Evolutionary conservation across 2,113 vertebrate genomes (phyloP).

Genomic region (Setophaga petechia): DNA sequence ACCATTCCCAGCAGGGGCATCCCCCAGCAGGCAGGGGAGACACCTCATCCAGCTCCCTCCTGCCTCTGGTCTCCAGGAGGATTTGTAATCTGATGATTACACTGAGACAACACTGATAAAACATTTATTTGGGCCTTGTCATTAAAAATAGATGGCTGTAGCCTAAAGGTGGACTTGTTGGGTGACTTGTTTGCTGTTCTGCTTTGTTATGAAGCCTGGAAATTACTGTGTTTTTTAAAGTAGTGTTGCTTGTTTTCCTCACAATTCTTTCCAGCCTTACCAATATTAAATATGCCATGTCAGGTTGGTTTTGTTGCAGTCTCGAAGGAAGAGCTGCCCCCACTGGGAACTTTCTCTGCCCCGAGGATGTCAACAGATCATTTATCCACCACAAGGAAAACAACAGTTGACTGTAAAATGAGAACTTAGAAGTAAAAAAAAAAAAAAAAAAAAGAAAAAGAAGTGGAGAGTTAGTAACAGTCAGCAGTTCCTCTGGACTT

Average conservation of each 20-base stretch:
- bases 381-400: not conserved
- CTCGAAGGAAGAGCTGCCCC: not conserved
- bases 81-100: not conserved
- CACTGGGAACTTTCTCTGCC: not conserved
- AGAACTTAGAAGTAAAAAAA: not conserved
- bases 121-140: not conserved
- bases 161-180: not conserved
- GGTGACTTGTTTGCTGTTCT: not conserved
- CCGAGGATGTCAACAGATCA: not conserved
- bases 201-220: not conserved
- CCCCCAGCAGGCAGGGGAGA: not conserved
- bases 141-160: constrained; percentile 19
- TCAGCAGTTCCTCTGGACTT: not conserved
- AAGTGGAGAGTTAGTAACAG: not conserved
- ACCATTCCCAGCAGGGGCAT: no score
- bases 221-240: not conserved
- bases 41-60: not conserved
- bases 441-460: not conserved
- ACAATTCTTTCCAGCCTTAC: not conserved
- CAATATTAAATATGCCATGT: not conserved
- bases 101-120: not conserved
- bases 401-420: not conserved
- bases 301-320: not conserved
- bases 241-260: not conserved
- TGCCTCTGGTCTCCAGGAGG: not conserved